Evolutionary conservation across 2,113 vertebrate species (phyloP), one percentile per base, ranked within the genome.

Genomic region (Lepisosteus oculatus): DNA sequence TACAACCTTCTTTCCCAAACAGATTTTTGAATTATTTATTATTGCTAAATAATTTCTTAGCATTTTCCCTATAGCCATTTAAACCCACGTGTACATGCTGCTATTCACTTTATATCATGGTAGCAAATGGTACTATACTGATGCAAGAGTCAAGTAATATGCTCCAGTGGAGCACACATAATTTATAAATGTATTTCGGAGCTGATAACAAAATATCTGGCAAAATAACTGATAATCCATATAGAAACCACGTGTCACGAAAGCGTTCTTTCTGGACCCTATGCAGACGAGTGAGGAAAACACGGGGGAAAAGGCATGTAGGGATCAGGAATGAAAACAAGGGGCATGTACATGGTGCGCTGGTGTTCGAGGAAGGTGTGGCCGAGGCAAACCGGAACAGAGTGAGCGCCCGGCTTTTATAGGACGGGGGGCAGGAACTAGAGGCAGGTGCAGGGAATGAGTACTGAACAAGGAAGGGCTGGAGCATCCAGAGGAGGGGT

Each of bases 11-110:
- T 43, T 69, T 57, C 55, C 17, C 14, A 44, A 71, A 71, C 69
- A 63, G 42, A 43, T 43, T 1, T 41, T 17, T 72, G 54, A 67
- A 72, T 72, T 61, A 72, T 72, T 72, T 65, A 65, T 72, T 55
- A 29, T 65, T 45, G 62, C 47, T 55, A 65, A 65, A 64, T 65
- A 65, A 65, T 72, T 72, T 72, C 55, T 47, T 65, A 59, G 17
- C n/a, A 51, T 67, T 41, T 54, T 43, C 47, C 55, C 54, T 65
- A 66, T n/a, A 65, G 63, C 51, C 51, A 55, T 14, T 13, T n/a
- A 47, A 11, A 55, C 71, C 43, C 64, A 56, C 13, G 17, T 41
- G 15, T 43, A 44, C 9, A 67, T 51, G 7, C 64, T 59, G 63
- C 55, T 9, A 44, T 17, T 61, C 57, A 71, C 44, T 62, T 54